Evolutionary conservation across 2,888 invertebrate genomes (phyloP), one percentile per base, ranked within the genome.

Genomic region (Herminia tarsipennalis): DNA sequence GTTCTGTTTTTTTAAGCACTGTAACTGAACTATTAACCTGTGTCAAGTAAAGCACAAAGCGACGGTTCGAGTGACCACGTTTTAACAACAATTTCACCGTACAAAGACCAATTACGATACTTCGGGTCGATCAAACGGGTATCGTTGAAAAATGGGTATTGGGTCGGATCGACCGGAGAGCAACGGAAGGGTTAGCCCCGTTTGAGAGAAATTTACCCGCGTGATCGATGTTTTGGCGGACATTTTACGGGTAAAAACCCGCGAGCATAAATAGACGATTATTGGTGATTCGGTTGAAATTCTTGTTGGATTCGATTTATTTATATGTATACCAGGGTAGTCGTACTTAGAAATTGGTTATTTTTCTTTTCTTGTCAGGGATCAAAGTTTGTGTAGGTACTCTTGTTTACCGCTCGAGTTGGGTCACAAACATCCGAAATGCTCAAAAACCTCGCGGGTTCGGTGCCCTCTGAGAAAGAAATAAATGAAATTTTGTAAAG

Each of bases 71-170:
- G 61, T 61, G 62, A 64, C 67, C 61, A 69, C 65, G 69, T 66
- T 68, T 69, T 51, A 66, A 67, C 70, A 76, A 70, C 70, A 70
- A 59, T 70, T 70, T 66, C 52, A 57, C 48, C 60, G 51, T 54
- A 66, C 70, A 75, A 66, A 72, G 69, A 64, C 69, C 75, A 76
- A 74, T 75, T 75, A 76, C 62, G 56, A 52, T 56, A 58, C 63
- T 40, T 51, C 39, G 52, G 49, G 55, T 66, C 69, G 57, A 67
- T 73, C 73, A 66, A 71, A 72, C 68, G 57, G 44, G 68, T 65
- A 67, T 60, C 53, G 56, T 48, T 60, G 59, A 75, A 72, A 75
- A 73, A 71, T 67, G 36, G 49, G 49, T 52, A 53, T 69, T 62
- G 58, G 48, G n/a, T 18, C 53, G 37, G n/a, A 44, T 29, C 32